A percentile compares a stretch with the other conserved stretches of the same genome.
These are phyloP conservation scores for Xylophagus ater DNA, from an alignment of 2,888 invertebrate species.

Conservation along the genomic window DNA sequence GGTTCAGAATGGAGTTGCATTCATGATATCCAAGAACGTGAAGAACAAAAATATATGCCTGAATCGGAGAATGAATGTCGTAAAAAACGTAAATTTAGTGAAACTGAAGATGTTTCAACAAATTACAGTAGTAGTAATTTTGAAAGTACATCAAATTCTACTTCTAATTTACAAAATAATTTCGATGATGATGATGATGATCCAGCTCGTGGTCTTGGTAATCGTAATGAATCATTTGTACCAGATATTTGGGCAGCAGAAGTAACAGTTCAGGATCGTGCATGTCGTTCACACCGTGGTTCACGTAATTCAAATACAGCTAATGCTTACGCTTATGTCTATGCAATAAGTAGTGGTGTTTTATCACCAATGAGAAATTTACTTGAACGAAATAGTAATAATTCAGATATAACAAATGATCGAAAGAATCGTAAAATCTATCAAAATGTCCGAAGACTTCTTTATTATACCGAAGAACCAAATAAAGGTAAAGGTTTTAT, in stretches of 20 bases:
- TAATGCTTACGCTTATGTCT: conserved; percentile 36
- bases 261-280: conserved; percentile 35
- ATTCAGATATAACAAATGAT: not conserved
- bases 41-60: conserved; percentile 15
- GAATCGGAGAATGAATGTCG: conserved; percentile 8
- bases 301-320: conserved; percentile 25
- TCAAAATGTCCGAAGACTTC: conserved; percentile 60
- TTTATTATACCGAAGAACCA: conserved; percentile 75
- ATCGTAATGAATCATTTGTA: conserved; percentile 26
- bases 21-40: conserved; percentile 75
- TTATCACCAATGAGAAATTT: conserved; percentile 21
- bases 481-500: conserved; percentile 86
- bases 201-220: conserved; percentile 1
- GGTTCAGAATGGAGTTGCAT: conserved; percentile 90
- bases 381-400: not conserved
- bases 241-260: conserved; percentile 40
- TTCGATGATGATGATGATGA: not conserved
- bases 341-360: conserved; percentile 38
- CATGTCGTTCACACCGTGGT: conserved; percentile 30
- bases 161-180: not conserved
- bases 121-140: conserved; percentile 14
- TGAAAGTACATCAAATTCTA: conserved; percentile 9
- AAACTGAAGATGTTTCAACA: conserved; percentile 17
- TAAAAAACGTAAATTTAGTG: conserved; percentile 23
- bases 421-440: conserved; percentile 20